Evolutionary conservation across 2,888 invertebrate genomes (phyloP).

Genomic region (Aquatica leii): DNA sequence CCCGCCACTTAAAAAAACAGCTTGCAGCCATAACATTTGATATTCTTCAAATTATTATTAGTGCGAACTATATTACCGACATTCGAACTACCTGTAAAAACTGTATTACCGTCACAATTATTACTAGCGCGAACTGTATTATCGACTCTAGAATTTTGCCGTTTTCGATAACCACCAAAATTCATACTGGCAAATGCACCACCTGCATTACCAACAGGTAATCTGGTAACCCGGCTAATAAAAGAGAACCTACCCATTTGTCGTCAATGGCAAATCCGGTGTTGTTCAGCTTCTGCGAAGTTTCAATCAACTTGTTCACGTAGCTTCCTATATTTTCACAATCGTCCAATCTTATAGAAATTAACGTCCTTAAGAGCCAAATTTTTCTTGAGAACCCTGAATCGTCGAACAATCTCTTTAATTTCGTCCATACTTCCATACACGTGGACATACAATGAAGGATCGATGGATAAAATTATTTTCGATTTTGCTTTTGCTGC

Average conservation of each 20-base stretch:
- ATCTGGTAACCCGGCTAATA: neutral
- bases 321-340: constrained; percentile 1
- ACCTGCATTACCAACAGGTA: too few relatives aligned
- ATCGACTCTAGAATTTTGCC: too few relatives aligned
- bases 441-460: neutral
- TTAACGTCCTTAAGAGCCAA: constrained; percentile 8
- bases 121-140: too few relatives aligned
- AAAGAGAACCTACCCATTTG: constrained; percentile 1
- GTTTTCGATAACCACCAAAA: too few relatives aligned
- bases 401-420: neutral
- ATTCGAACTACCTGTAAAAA: too few relatives aligned
- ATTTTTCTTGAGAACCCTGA: constrained; percentile 5
- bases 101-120: too few relatives aligned
- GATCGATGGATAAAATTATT: constrained; percentile 4
- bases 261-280: constrained; percentile 4
- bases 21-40: constrained; percentile 34
- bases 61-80: too few relatives aligned
- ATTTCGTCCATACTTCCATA: neutral
- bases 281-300: neutral
- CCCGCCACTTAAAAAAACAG: constrained; percentile 1
- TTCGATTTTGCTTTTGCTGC: neutral
- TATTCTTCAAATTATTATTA: constrained; percentile 5
- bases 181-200: too few relatives aligned
- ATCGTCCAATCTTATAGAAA: neutral
- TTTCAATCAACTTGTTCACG: constrained; percentile 3